phyloP scores from a whole-genome alignment of 2,888 invertebrate genomes.

The Kryphioiulus occultus region DNA sequence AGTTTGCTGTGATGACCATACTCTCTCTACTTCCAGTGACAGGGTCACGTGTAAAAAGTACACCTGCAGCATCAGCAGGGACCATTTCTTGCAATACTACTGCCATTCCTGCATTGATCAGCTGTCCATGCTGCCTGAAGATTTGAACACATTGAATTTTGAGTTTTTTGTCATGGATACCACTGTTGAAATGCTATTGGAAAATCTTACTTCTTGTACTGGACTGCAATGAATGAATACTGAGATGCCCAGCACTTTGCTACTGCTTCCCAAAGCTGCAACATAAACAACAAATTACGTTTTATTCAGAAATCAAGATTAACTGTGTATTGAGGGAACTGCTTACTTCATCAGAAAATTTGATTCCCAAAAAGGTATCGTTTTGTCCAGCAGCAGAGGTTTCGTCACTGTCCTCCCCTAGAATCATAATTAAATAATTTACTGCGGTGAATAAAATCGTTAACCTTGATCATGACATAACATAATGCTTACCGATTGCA shows the following conservation, averaged over 20 bases:
- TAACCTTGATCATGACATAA: no score
- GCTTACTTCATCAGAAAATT: constrained; percentile 60
- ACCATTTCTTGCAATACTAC: constrained; percentile 83
- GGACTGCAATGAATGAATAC: constrained; percentile 77
- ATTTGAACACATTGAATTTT: neutral
- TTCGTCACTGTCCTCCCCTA: constrained; percentile 80
- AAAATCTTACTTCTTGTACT: constrained; percentile 69
- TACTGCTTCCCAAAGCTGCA: constrained; percentile 64
- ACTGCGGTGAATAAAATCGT: no score
- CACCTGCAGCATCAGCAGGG: constrained; percentile 73
- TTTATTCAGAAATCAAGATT: no score
- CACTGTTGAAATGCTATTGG: neutral
- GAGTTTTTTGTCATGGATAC: no score
- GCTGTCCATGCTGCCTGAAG: constrained; percentile 74
- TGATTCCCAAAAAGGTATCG: constrained; percentile 76
- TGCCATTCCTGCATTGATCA: constrained; percentile 73
- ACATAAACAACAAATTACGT: neutral
- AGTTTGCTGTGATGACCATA: constrained; percentile 78
- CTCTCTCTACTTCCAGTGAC: constrained; percentile 72
- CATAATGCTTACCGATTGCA: constrained; percentile 44
- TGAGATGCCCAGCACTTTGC: constrained; percentile 83
- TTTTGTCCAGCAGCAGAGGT: constrained; percentile 86
- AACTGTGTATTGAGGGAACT: no score
- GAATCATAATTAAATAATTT: no score
- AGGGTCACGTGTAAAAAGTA: constrained; percentile 83